These are phyloP conservation scores for Ictalurus punctatus DNA, from an alignment of 2,113 vertebrate species.

Conservation along the genomic window DNA sequence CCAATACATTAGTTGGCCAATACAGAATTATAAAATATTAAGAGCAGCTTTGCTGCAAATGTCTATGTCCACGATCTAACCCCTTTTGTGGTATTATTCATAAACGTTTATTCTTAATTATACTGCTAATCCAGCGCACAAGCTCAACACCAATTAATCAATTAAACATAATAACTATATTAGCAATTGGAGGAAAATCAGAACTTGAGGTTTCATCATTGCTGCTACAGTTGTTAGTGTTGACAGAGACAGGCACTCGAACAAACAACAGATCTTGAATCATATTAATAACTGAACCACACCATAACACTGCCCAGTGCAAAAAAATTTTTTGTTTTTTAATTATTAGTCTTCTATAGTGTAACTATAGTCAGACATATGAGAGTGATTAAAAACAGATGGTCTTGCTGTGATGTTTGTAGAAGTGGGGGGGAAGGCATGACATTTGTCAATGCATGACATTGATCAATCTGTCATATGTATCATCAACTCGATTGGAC, in stretches of 20 bases:
- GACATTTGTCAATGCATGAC: neutral
- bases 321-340: too few relatives aligned
- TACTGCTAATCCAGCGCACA: neutral
- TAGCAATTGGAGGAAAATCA: neutral
- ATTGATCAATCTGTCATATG: neutral
- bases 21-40: neutral
- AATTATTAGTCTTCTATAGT: neutral
- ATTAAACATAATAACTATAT: neutral
- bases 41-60: neutral
- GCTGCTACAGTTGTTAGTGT: neutral
- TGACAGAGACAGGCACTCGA: neutral
- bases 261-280: neutral
- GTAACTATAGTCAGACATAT: neutral
- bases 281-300: neutral
- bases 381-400: slow-evolving; percentile 1
- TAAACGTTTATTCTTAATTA: neutral
- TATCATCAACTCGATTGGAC: neutral
- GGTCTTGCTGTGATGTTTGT: neutral
- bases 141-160: neutral
- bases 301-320: neutral
- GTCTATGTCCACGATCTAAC: neutral
- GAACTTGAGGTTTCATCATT: neutral
- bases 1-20: neutral
- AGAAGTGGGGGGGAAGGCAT: neutral
- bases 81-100: neutral